Conservation (phyloP, 1,140 invertebrate species). For the Drosophila pachea region DNA sequence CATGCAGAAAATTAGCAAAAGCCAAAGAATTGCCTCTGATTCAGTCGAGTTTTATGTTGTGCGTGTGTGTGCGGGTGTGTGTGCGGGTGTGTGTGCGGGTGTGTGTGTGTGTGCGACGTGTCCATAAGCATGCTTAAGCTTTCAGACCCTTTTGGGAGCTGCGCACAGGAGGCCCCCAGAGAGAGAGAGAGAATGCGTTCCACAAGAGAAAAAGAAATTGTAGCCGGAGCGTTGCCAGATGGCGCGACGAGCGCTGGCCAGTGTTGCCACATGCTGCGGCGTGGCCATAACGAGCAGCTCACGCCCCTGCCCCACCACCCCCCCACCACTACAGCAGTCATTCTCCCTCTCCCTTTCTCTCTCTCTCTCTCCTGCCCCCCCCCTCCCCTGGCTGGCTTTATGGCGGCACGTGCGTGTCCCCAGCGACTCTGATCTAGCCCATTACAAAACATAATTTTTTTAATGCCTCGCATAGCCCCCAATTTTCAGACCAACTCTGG, state of each 20-base stretch:
- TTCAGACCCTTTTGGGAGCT: slow-evolving; percentile 7
- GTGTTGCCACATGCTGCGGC: not conserved
- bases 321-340: too few relatives aligned
- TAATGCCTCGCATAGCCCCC: slow-evolving; percentile 5
- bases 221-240: slow-evolving; percentile 1
- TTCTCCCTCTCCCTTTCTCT: not conserved
- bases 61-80: not conserved
- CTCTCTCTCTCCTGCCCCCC: not conserved
- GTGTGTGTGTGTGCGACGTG: slow-evolving; percentile 10
- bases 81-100: slow-evolving; percentile 2
- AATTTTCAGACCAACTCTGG: slow-evolving; percentile 1
- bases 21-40: slow-evolving; percentile 41
- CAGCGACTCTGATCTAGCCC: slow-evolving; percentile 1
- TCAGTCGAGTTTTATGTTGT: slow-evolving; percentile 30
- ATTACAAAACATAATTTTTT: slow-evolving; percentile 2
- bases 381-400: slow-evolving; percentile 1
- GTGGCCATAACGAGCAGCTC: too few relatives aligned
- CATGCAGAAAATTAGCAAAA: slow-evolving; percentile 69
- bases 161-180: not conserved
- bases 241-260: not conserved
- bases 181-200: not conserved
- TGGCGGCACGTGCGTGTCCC: slow-evolving; percentile 52
- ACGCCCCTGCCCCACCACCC: too few relatives aligned
- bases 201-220: not conserved
- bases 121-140: not conserved